Base-by-base conservation (phyloP, 2,113 vertebrate genomes). In the Tinamus guttatus region DNA sequence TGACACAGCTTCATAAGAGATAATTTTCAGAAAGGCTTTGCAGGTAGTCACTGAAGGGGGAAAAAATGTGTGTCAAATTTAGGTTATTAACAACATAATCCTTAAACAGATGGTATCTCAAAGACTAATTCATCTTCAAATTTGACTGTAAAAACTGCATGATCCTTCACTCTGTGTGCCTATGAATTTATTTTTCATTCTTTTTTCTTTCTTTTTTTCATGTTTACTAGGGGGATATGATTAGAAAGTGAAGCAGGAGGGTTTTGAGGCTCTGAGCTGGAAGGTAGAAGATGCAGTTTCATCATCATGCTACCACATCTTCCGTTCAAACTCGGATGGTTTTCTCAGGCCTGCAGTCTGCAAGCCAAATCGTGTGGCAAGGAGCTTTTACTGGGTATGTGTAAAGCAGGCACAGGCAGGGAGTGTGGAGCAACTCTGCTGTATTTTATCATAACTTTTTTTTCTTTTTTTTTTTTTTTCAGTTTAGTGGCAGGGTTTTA, bases 51-150 rank as follows among this genome's bases (percentile, higher is more conserved):
- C 38, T 94, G 93, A 96, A 95, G 77, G 83, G 93, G 38, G 51
- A n/a, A 27, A 8, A 80, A 90, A 65, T 56, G 65, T 90, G 92
- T 93, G 89, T 96, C 87, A 97, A 94, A 95, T 95, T 96, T 96
- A 96, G 81, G 45, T 94, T 90, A 97, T 95, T 95, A 90, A 95
- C 90, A 94, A 89, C 62, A 83, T 95, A 97, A 92, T 95, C 96
- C 96, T 96, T 90, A 96, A 93, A 87, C 81, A 92, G 89, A 93
- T 76, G 34, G 83, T 93, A 94, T 94, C 93, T 96, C 90, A 64
- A 96, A 97, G 83, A 83, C 67, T 82, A 93, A 87, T 85, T 95
- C 88, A 85, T 96, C 96, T 91, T 97, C 81, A 95, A 86, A 97
- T 97, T 97, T 96, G 89, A 94, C 96, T 94, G 90, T 94, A 85